Evolutionary conservation across 2,797 vertebrate genomes (phyloP).

Genomic region (Ctenopoma multispine): DNA sequence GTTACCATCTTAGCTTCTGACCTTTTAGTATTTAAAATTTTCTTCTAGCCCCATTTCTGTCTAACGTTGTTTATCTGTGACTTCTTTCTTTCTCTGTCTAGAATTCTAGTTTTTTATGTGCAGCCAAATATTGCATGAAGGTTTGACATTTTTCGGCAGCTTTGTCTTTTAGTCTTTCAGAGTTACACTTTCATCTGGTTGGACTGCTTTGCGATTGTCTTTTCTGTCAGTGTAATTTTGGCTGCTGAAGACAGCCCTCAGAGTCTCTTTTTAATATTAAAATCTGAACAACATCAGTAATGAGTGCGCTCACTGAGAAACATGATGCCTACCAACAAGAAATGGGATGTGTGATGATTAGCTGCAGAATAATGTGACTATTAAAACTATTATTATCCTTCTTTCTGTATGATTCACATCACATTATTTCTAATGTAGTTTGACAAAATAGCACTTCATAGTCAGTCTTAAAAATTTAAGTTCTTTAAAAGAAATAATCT

Average conservation of each 20-base stretch:
- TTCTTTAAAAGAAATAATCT: no score
- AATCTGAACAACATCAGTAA: conserved; percentile 38
- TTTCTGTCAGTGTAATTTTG: conserved; percentile 24
- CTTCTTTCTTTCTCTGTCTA: no score
- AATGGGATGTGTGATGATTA: conserved; percentile 9
- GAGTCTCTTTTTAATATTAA: conserved; percentile 48
- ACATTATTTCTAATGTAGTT: neutral
- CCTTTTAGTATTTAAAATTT: neutral
- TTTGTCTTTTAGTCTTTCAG: conserved; percentile 52
- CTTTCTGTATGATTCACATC: conserved; percentile 8
- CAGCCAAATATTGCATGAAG: neutral
- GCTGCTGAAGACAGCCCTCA: conserved; percentile 32
- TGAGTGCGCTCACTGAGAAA: conserved; percentile 18
- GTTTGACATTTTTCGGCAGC: conserved; percentile 26
- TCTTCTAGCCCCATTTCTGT: neutral
- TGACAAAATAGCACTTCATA: no score
- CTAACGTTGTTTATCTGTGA: neutral
- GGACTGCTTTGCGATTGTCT: conserved; percentile 50
- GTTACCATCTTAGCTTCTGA: neutral
- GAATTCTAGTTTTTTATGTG: no score
- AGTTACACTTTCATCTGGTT: conserved; percentile 49
- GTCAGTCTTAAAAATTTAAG: no score
- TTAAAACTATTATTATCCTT: conserved; percentile 8
- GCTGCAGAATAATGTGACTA: conserved; percentile 10
- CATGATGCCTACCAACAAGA: neutral